Evolutionary conservation across 2,888 invertebrate species (phyloP), one percentile per base, ranked within the genome.

Genomic region (Acholoe squamosa): DNA sequence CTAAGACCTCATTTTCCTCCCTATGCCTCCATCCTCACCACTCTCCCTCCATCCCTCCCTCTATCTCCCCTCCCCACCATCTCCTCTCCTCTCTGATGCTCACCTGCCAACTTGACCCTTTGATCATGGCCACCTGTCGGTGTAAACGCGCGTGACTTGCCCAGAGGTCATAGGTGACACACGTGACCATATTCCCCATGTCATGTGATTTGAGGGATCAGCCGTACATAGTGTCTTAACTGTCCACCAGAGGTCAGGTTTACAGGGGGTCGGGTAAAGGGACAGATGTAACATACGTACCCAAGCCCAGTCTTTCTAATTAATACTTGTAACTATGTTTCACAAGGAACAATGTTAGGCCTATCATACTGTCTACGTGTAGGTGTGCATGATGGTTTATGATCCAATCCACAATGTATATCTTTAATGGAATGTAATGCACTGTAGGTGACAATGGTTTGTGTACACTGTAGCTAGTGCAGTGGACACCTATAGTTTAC

Each of bases 161-260:
- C 77, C 16, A 51, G 43, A 43, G 86, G 86, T 86, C 86, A 86
- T 5, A 86, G 86, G 86, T 52, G 52, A 56, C 52, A 7, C 54
- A 86, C 54, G 31, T 86, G 86, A 84, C 43, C 43, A 33, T 16
- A 52, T 43, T 43, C n/a, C 43, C 43, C 52, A 19, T 34, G 54
- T 86, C 86, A 86, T 28, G 86, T 86, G 86, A 86, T 54, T 31
- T 54, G 54, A 54, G 52, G 54, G 86, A 86, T 86, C 54, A 86
- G 52, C 31, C 14, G 80, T 33, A 80, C 43, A 61, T 14, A n/a
- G 5, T 7, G 43, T 43, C 43, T 10, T 7, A 3, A 1, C 80
- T 80, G 80, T 34, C 80, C 80, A 43, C 71, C 71, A 71, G 71
- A 28, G 25, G 71, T 28, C 71, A 25, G 71, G 14, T 5, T 0